Evolutionary conservation across 2,797 vertebrate genomes (phyloP).

Genomic region (Thunnus albacares): DNA sequence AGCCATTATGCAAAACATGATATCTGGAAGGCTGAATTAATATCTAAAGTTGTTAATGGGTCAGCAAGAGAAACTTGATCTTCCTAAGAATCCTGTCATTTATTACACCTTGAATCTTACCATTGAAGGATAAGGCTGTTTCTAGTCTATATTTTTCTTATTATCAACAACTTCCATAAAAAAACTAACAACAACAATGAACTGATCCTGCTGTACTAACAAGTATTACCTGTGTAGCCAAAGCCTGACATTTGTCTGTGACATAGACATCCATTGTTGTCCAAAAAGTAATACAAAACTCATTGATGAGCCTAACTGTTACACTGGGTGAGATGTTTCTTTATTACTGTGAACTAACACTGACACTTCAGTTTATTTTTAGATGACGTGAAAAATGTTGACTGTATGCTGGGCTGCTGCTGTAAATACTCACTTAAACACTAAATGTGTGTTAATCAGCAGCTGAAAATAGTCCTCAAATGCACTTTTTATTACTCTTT

Average conservation of each 20-base stretch:
- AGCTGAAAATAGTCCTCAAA: not conserved
- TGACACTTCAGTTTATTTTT: no score
- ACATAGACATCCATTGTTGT: not conserved
- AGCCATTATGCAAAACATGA: not conserved
- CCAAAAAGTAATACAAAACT: not conserved
- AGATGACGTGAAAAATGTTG: no score
- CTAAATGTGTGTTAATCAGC: no score
- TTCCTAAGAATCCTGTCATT: not conserved
- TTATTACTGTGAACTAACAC: no score
- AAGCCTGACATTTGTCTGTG: not conserved
- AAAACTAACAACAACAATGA: not conserved
- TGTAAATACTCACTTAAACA: not conserved
- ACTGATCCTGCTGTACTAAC: no score
- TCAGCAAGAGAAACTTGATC: not conserved
- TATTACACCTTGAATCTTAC: not conserved
- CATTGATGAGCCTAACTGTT: no score
- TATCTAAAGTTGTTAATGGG: not conserved
- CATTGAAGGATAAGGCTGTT: not conserved
- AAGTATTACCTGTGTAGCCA: not conserved
- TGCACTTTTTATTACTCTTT: no score
- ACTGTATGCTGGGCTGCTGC: no score
- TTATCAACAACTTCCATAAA: not conserved
- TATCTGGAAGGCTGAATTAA: not conserved
- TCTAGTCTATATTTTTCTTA: not conserved
- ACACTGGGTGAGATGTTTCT: no score